phyloP scores from a whole-genome alignment of 2,797 vertebrate genomes.

The Gouania willdenowi region DNA sequence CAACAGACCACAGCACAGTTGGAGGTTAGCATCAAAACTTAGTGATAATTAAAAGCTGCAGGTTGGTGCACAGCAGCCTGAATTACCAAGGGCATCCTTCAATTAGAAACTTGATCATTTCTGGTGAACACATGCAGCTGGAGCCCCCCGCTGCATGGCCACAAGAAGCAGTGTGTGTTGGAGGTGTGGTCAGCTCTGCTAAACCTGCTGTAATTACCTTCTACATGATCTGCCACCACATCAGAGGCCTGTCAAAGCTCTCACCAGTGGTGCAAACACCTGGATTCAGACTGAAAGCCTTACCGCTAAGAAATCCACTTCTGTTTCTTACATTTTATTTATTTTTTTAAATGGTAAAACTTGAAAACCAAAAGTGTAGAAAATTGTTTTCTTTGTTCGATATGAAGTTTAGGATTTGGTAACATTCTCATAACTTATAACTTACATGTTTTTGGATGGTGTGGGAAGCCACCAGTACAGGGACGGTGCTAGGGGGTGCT shows the following conservation, averaged over 20 bases:
- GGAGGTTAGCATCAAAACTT: slow-evolving; percentile 46
- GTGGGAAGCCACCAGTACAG: too few relatives aligned
- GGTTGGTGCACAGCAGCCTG: slow-evolving; percentile 39
- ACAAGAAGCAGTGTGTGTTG: slow-evolving; percentile 6
- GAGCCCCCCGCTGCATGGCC: slow-evolving; percentile 18
- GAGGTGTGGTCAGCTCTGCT: slow-evolving; percentile 18
- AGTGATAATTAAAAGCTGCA: slow-evolving; percentile 63
- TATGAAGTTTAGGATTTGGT: too few relatives aligned
- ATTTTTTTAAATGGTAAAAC: too few relatives aligned
- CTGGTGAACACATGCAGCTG: slow-evolving; percentile 51
- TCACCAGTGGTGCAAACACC: background rate
- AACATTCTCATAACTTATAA: too few relatives aligned
- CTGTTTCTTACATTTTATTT: too few relatives aligned
- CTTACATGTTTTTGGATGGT: too few relatives aligned
- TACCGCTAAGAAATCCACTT: too few relatives aligned
- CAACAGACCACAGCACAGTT: slow-evolving; percentile 29
- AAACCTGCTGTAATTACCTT: slow-evolving; percentile 24
- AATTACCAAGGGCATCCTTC: slow-evolving; percentile 62
- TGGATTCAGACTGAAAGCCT: too few relatives aligned
- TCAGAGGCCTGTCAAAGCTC: slow-evolving; percentile 3
- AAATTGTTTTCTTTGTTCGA: too few relatives aligned
- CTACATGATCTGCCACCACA: slow-evolving; percentile 23
- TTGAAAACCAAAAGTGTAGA: too few relatives aligned
- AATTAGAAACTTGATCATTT: slow-evolving; percentile 63
- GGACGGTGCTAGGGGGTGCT: too few relatives aligned